These are phyloP conservation scores for Drosophila mayri DNA, from an alignment of 1,140 invertebrate genomes.

Conservation along the genomic window DNA sequence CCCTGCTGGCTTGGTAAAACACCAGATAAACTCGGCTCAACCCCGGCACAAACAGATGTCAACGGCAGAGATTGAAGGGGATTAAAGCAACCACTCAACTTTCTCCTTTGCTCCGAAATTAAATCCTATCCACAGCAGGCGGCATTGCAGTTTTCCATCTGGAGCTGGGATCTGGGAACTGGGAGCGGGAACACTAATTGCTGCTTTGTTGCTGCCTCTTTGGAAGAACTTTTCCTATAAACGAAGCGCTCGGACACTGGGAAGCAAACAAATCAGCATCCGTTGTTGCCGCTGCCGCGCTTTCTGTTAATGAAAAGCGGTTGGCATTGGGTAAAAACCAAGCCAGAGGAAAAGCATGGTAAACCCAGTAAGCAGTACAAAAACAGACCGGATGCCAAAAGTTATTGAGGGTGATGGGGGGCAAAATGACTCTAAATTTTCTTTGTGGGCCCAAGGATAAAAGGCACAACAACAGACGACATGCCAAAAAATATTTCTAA, in stretches of 20 bases:
- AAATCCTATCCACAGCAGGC: slow-evolving; percentile 18
- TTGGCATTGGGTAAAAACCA: slow-evolving; percentile 8
- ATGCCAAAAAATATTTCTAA: slow-evolving; percentile 9
- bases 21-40: slow-evolving; percentile 34
- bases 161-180: not conserved
- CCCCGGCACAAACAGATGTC: slow-evolving; percentile 28
- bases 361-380: not conserved
- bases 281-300: not conserved
- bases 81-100: slow-evolving; percentile 35
- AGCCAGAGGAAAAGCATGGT: not conserved
- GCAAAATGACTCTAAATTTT: not conserved
- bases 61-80: slow-evolving; percentile 16
- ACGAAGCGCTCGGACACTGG: slow-evolving; percentile 12
- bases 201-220: slow-evolving; percentile 27
- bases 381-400: slow-evolving; percentile 6
- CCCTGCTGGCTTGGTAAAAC: slow-evolving; percentile 1
- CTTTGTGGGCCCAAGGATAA: not conserved
- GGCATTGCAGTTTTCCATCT: slow-evolving; percentile 30
- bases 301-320: slow-evolving; percentile 47
- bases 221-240: slow-evolving; percentile 46
- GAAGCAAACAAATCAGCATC: slow-evolving; percentile 42
- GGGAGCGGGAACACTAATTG: slow-evolving; percentile 37
- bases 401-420: not conserved
- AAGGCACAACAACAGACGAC: not conserved
- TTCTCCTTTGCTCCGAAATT: slow-evolving; percentile 26